phyloP scores from a whole-genome alignment of 2,797 vertebrate genomes.

The Xenentodon cancila region DNA sequence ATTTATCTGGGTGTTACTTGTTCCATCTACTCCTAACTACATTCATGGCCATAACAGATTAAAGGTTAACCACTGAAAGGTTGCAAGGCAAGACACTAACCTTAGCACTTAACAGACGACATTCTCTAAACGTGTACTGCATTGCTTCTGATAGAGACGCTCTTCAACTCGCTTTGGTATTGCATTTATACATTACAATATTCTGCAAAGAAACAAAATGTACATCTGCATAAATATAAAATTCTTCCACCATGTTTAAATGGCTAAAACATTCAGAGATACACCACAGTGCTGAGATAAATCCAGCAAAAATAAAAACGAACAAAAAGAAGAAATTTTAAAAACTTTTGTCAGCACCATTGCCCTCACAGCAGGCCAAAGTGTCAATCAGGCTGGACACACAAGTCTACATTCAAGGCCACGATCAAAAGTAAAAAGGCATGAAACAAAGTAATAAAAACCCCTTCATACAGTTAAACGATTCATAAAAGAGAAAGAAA shows the following conservation, averaged over 20 bases:
- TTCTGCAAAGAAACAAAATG: conserved; percentile 94
- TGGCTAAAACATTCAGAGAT: conserved; percentile 92
- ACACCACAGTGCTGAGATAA: conserved; percentile 85
- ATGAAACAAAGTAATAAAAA: conserved; percentile 77
- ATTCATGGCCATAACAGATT: conserved; percentile 45
- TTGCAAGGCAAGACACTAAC: conserved; percentile 85
- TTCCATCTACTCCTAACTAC: conserved; percentile 43
- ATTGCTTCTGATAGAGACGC: conserved; percentile 86
- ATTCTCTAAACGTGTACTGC: conserved; percentile 88
- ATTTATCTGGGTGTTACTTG: conserved; percentile 25
- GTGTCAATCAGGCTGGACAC: conserved; percentile 71
- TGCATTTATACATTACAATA: conserved; percentile 97
- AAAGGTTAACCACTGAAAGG: conserved; percentile 85
- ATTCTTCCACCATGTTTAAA: conserved; percentile 92
- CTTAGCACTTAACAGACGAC: conserved; percentile 84
- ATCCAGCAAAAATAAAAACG: conserved; percentile 73
- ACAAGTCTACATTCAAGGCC: conserved; percentile 77
- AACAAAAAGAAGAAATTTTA: conserved; percentile 32
- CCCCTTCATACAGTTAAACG: conserved; percentile 74
- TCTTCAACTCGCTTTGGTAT: conserved; percentile 92
- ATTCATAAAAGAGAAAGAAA: conserved; percentile 67
- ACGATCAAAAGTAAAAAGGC: conserved; percentile 68
- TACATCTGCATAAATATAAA: conserved; percentile 99
- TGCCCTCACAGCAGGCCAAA: conserved; percentile 69
- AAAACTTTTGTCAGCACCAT: conserved; percentile 79